phyloP scores from a whole-genome alignment of 2,797 vertebrate genomes.

The Mormyrops attenuatus region DNA sequence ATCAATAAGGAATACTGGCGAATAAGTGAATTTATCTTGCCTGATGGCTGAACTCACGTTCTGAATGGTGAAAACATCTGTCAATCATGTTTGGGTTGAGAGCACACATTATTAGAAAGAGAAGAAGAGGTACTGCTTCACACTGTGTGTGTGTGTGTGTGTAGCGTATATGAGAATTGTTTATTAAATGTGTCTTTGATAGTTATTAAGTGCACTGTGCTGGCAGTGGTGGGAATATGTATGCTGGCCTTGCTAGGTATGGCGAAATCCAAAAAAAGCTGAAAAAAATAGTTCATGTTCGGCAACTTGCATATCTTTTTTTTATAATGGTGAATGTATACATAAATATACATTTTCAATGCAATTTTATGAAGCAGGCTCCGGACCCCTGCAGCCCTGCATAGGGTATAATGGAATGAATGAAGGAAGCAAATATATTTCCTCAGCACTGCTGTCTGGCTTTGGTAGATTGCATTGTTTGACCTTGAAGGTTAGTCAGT shows the following conservation, averaged over 20 bases:
- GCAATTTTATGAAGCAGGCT: background rate
- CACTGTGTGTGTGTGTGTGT: background rate
- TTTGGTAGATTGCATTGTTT: background rate
- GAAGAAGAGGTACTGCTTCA: background rate
- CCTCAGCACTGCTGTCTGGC: background rate
- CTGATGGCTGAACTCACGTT: background rate
- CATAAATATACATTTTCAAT: background rate
- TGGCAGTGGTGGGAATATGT: no score
- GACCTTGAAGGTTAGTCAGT: background rate
- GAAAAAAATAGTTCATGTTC: no score
- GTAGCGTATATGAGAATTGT: background rate
- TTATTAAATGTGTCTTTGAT: background rate
- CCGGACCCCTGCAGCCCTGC: background rate
- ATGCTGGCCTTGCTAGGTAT: no score
- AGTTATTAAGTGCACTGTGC: no score
- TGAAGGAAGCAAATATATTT: background rate
- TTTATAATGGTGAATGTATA: background rate
- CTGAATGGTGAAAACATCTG: background rate
- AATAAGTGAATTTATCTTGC: background rate
- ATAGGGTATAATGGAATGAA: background rate
- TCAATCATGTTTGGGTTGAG: background rate
- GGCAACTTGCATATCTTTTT: no score
- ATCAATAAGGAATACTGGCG: background rate
- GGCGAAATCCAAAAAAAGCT: no score
- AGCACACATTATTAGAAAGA: background rate